phyloP scores from a whole-genome alignment of 1,140 invertebrate genomes.

The Archivesica marissinica region DNA sequence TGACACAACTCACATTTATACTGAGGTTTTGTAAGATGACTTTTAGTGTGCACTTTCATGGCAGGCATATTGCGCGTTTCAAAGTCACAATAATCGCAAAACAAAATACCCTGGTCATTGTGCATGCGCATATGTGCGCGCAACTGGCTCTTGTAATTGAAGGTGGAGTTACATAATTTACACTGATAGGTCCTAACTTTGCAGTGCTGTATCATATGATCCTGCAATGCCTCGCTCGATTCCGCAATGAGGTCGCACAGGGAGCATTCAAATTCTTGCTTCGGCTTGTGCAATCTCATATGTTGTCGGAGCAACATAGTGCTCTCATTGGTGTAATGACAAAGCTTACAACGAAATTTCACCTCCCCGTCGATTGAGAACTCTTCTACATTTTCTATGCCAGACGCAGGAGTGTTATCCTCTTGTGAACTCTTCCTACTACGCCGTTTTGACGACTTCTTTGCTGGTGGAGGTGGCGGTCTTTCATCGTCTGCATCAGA shows the following conservation, averaged over 20 bases:
- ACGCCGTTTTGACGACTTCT: constrained; percentile 65
- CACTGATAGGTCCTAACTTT: constrained; percentile 82
- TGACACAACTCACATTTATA: constrained; percentile 74
- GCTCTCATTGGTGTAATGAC: constrained; percentile 80
- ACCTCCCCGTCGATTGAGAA: constrained; percentile 70
- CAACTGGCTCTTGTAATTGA: constrained; percentile 83
- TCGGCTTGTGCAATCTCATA: constrained; percentile 81
- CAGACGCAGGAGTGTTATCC: constrained; percentile 65
- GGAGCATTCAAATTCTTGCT: constrained; percentile 82
- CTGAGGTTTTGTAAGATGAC: constrained; percentile 68
- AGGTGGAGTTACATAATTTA: constrained; percentile 79
- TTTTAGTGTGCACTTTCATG: constrained; percentile 76
- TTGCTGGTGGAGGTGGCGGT: constrained; percentile 12
- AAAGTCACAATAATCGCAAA: constrained; percentile 80
- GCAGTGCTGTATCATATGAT: constrained; percentile 83
- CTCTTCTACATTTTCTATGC: constrained; percentile 79
- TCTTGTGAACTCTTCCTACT: constrained; percentile 67
- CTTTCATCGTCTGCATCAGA: constrained; percentile 76
- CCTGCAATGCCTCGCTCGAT: constrained; percentile 79
- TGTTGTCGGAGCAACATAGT: constrained; percentile 77
- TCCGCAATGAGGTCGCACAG: constrained; percentile 79
- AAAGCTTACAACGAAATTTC: constrained; percentile 80
- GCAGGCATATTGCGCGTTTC: constrained; percentile 74
- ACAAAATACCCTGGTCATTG: constrained; percentile 78
- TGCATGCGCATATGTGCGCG: constrained; percentile 82